These are phyloP conservation scores for Steinernema hermaphroditum DNA, from an alignment of 2,888 invertebrate species.

Conservation along the genomic window DNA sequence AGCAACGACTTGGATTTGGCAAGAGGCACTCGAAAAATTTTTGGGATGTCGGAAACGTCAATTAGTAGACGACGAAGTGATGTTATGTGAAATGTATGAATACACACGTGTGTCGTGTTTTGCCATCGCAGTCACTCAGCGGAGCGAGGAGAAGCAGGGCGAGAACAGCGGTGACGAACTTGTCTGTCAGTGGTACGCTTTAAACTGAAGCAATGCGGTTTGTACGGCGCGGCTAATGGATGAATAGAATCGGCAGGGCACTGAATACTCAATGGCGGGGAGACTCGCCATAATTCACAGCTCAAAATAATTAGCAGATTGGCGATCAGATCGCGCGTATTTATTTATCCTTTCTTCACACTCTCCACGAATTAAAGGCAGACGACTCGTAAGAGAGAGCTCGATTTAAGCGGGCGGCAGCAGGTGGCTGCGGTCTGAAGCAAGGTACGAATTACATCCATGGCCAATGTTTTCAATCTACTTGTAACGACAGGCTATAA, in stretches of 20 bases:
- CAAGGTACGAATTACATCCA: too few species aligned
- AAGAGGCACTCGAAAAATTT: background rate
- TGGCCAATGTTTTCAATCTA: too few species aligned
- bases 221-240: constrained; percentile 10
- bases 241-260: background rate
- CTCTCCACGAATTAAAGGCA: background rate
- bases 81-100: background rate
- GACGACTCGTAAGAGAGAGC: too few species aligned
- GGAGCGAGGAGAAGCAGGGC: background rate
- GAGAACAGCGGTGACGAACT: constrained; percentile 6
- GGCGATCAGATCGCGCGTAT: background rate
- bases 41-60: background rate
- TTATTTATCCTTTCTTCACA: background rate
- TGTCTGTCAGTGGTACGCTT: background rate
- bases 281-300: constrained; percentile 25
- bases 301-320: constrained; percentile 22
- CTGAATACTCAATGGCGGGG: background rate
- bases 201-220: constrained; percentile 22
- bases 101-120: constrained; percentile 17
- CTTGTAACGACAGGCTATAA: too few species aligned
- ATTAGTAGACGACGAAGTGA: constrained; percentile 14
- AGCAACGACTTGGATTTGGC: too few species aligned
- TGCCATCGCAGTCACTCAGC: background rate
- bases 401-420: too few species aligned
- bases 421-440: too few species aligned